Conservation (phyloP, 2,888 invertebrate species). For the Yponomeuta cagnagella region DNA sequence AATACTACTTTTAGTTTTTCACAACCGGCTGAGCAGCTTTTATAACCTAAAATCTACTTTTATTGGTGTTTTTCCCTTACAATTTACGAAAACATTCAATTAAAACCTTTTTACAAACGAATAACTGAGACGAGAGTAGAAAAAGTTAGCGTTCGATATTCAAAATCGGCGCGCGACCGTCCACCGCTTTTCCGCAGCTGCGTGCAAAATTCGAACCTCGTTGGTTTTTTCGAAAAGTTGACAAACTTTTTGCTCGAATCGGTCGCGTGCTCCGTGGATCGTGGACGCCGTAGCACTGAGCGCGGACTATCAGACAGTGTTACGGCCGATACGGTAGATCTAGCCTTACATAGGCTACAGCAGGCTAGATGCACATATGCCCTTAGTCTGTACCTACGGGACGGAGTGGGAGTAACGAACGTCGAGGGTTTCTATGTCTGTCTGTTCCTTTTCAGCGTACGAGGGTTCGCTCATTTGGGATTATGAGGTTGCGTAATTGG, state of each 20-base stretch:
- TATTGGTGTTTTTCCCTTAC: slow-evolving; percentile 17
- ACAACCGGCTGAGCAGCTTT: slow-evolving; percentile 51
- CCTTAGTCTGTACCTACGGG: slow-evolving; percentile 10
- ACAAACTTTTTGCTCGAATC: slow-evolving; percentile 19
- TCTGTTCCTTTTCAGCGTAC: not conserved
- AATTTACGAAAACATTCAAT: not conserved
- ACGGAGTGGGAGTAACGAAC: slow-evolving; percentile 11
- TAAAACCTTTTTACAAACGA: not conserved
- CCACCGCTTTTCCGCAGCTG: not conserved
- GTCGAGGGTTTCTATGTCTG: not conserved
- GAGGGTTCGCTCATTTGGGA: not conserved
- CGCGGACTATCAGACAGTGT: slow-evolving; percentile 51
- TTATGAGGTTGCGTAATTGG: slow-evolving; percentile 1
- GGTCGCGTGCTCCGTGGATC: slow-evolving; percentile 53
- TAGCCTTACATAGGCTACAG: slow-evolving; percentile 44
- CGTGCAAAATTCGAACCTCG: not conserved
- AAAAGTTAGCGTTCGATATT: slow-evolving; percentile 14
- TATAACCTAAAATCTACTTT: slow-evolving; percentile 4
- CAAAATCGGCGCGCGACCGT: slow-evolving; percentile 21
- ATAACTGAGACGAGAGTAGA: slow-evolving; percentile 7
- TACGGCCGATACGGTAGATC: slow-evolving; percentile 55
- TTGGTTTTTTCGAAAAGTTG: slow-evolving; percentile 13
- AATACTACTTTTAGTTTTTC: slow-evolving; percentile 25
- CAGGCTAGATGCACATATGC: slow-evolving; percentile 24
- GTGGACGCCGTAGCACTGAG: slow-evolving; percentile 57